Percentiles rank a stretch among this genome's conserved stretches.
phyloP scores from a whole-genome alignment of 2,797 vertebrate species.

The Parauchenoglanis ngamensis region DNA sequence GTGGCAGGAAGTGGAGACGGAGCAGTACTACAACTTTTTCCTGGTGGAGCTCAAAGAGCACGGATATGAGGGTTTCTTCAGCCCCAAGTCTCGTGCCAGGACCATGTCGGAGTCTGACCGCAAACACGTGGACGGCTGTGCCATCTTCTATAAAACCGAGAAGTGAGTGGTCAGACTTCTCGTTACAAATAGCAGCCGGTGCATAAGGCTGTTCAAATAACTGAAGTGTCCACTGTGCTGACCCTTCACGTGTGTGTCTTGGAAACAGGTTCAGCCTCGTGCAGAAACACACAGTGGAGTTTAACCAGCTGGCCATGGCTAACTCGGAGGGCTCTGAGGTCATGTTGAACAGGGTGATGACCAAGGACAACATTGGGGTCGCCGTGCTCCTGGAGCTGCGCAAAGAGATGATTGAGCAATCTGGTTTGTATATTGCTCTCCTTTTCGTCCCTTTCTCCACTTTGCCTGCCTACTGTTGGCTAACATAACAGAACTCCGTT shows the following conservation, averaged over 20 bases:
- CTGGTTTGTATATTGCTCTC: constrained; percentile 38
- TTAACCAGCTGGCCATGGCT: constrained; percentile 98
- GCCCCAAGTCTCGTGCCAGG: constrained; percentile 95
- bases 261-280: constrained; percentile 88
- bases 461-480: background rate
- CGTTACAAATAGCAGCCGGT: background rate
- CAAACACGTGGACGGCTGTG: constrained; percentile 96
- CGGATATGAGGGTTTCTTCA: constrained; percentile 97
- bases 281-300: constrained; percentile 98
- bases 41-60: constrained; percentile 94
- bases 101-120: constrained; percentile 98
- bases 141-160: constrained; percentile 94
- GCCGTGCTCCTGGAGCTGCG: constrained; percentile 91
- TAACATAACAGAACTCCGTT: background rate
- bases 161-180: constrained; percentile 78
- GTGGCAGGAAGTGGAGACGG: constrained; percentile 91
- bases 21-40: constrained; percentile 97
- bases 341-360: constrained; percentile 98
- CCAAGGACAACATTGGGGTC: constrained; percentile 97
- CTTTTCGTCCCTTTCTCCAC: background rate
- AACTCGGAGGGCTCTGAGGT: constrained; percentile 97
- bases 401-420: constrained; percentile 90
- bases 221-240: background rate
- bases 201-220: background rate
- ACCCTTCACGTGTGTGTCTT: constrained; percentile 8